Evolutionary conservation across 53 echinoderm and acorn worm species (phyloP).

Genomic region (Paracentrotus lividus): DNA sequence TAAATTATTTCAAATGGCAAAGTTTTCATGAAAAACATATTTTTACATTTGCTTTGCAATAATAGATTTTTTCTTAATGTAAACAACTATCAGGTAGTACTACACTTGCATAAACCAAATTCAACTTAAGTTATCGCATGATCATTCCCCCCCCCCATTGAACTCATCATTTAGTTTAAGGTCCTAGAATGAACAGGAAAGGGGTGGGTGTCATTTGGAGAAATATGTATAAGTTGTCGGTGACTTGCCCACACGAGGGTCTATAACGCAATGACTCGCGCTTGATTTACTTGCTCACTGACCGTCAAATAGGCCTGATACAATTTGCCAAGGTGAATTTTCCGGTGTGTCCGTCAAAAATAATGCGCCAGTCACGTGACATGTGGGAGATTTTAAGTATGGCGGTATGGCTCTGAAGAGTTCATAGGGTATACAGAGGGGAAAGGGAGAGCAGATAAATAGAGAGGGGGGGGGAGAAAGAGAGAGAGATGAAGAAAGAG

Average conservation of each 20-base stretch:
- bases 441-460: neutral
- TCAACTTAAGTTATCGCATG: no score
- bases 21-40: no score
- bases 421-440: neutral
- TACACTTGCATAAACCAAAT: no score
- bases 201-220: neutral
- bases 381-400: neutral
- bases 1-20: no score
- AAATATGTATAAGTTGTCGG: neutral
- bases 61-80: no score
- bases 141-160: no score
- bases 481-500: neutral
- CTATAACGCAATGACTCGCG: slow-evolving; percentile 60
- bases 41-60: no score
- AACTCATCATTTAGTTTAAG: no score
- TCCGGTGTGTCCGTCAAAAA: slow-evolving; percentile 64
- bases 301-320: slow-evolving; percentile 69
- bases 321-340: slow-evolving; percentile 69
- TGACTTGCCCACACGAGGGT: neutral
- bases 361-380: slow-evolving; percentile 57
- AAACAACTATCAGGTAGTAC: no score
- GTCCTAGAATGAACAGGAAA: no score
- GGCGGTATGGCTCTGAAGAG: neutral
- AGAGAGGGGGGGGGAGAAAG: neutral
- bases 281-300: slow-evolving; percentile 36